Conservation (phyloP, 2,797 vertebrate genomes). For the Acipenser ruthenus region DNA sequence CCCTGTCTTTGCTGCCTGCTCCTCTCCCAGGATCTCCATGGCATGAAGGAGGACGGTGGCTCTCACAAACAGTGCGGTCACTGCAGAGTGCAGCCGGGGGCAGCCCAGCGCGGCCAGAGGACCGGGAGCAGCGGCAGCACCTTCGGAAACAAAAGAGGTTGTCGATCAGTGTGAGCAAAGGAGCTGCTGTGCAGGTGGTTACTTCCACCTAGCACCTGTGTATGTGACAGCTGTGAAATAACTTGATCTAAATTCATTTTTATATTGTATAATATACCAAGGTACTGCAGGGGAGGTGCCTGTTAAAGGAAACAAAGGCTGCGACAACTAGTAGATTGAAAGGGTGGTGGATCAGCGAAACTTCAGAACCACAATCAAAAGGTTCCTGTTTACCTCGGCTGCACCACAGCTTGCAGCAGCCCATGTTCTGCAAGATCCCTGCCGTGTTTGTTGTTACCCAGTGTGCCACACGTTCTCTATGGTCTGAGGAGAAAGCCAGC, state of each 20-base stretch:
- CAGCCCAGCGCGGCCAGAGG: conserved; percentile 57
- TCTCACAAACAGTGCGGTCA: conserved; percentile 56
- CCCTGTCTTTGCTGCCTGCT: background rate
- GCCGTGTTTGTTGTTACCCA: conserved; percentile 52
- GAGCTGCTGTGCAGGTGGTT: too few relatives aligned
- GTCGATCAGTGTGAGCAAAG: too few relatives aligned
- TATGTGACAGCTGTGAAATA: too few relatives aligned
- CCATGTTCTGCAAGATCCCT: conserved; percentile 41
- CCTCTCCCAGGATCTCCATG: conserved; percentile 29
- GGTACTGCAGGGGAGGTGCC: too few relatives aligned
- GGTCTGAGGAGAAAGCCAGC: conserved; percentile 30
- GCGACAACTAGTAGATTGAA: too few relatives aligned
- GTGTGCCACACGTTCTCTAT: conserved; percentile 32
- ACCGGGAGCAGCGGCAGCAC: conserved; percentile 26
- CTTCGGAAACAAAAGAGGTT: conserved; percentile 29
- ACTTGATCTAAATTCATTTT: too few relatives aligned
- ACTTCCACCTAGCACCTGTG: too few relatives aligned
- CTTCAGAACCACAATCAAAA: too few relatives aligned
- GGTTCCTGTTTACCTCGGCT: conserved; percentile 48
- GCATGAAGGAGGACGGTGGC: conserved; percentile 47
- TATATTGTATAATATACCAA: too few relatives aligned
- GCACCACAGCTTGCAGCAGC: conserved; percentile 45
- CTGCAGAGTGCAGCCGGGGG: conserved; percentile 50
- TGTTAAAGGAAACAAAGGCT: too few relatives aligned
- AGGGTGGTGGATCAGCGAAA: too few relatives aligned